These are phyloP conservation scores for Enteromius afrohamiltoni DNA, from an alignment of 2,797 vertebrate genomes.

Conservation along the genomic window DNA sequence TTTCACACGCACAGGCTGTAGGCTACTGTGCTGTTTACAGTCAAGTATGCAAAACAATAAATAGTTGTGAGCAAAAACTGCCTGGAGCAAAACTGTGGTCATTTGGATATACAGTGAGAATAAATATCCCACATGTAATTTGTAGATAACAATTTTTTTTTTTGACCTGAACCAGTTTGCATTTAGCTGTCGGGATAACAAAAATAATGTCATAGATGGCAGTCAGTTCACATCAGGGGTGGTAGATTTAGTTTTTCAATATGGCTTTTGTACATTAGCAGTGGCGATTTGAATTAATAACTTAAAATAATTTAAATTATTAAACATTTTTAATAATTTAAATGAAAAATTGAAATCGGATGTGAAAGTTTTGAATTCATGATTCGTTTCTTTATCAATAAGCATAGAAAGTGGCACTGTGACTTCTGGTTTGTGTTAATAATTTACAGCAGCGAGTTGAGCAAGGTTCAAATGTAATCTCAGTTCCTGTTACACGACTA, in stretches of 20 bases:
- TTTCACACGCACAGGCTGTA: not conserved
- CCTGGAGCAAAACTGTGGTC: not conserved
- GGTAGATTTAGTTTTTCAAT: not conserved
- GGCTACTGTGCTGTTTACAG: constrained; percentile 10
- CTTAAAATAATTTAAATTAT: too few species aligned
- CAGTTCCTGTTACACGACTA: constrained; percentile 19
- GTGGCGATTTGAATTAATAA: too few species aligned
- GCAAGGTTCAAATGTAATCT: constrained; percentile 41
- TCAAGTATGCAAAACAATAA: not conserved
- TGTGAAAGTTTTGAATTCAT: not conserved
- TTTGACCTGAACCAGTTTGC: not conserved
- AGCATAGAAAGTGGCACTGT: not conserved
- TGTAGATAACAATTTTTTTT: too few species aligned
- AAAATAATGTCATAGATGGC: not conserved
- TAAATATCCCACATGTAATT: not conserved
- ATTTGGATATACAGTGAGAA: not conserved
- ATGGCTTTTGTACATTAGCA: not conserved
- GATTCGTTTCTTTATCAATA: not conserved
- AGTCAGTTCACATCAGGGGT: not conserved
- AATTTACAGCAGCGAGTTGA: constrained; percentile 36
- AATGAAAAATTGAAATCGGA: too few species aligned
- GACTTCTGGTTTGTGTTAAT: constrained; percentile 23
- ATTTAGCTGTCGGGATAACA: not conserved
- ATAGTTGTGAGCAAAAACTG: constrained; percentile 5
- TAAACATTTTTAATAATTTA: too few species aligned